Conservation (phyloP, 2,888 invertebrate species). For the Gastracanthus pulcherrimus region DNA sequence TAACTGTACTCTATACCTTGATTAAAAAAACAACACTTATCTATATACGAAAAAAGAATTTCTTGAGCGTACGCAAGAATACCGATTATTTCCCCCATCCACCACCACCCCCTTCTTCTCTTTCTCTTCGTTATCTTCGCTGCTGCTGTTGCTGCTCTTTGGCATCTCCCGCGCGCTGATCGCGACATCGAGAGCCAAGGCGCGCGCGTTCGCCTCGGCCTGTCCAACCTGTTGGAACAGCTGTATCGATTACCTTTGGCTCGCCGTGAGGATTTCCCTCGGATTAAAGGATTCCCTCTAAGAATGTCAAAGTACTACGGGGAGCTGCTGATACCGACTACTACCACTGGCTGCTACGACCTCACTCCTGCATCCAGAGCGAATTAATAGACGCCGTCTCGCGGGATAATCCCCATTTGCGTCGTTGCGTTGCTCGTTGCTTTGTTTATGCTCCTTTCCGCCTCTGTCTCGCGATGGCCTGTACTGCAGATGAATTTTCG, state of each 20-base stretch:
- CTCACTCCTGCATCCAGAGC: no score
- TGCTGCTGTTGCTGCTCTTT: background rate
- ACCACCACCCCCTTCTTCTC: no score
- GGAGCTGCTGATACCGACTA: background rate
- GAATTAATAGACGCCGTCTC: slow-evolving; percentile 4
- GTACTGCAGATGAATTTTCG: background rate
- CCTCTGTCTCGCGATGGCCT: background rate
- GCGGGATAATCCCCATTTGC: background rate
- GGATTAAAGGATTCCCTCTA: slow-evolving; percentile 45
- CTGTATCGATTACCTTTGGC: slow-evolving; percentile 61
- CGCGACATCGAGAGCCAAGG: background rate
- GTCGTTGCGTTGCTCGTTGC: background rate
- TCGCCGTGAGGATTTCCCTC: slow-evolving; percentile 16
- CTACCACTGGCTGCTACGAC: background rate
- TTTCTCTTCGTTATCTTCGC: no score
- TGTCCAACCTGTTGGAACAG: slow-evolving; percentile 62
- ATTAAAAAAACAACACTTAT: background rate
- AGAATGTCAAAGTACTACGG: slow-evolving; percentile 29
- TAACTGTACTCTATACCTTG: background rate
- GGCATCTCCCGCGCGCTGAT: background rate
- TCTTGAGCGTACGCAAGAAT: background rate
- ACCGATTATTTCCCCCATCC: background rate
- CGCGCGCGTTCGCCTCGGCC: background rate
- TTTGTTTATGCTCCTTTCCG: no score
- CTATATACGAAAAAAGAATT: background rate